Conservation (phyloP, 2,113 vertebrate species). For the Cephalopholis sonnerati region DNA sequence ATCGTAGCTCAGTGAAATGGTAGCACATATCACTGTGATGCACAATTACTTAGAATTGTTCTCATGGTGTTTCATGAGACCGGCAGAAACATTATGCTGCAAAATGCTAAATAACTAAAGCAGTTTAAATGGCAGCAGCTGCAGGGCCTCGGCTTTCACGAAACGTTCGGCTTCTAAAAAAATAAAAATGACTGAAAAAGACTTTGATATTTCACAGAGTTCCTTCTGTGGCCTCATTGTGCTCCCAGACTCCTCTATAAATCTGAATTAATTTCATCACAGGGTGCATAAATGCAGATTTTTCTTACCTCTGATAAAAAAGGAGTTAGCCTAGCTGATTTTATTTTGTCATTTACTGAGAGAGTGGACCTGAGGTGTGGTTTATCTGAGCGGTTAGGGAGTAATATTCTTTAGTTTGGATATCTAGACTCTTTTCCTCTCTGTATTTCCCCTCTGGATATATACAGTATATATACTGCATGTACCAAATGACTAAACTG, state of each 20-base stretch:
- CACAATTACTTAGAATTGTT: background rate
- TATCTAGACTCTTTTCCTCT: background rate
- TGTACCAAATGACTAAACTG: background rate
- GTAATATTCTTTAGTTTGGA: background rate
- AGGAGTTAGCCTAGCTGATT: background rate
- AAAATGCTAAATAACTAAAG: constrained; percentile 19
- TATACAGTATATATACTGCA: too few relatives aligned
- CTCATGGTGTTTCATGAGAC: background rate
- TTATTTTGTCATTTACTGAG: background rate
- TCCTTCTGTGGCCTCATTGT: background rate
- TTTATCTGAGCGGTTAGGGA: background rate
- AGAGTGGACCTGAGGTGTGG: background rate
- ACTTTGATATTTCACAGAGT: constrained; percentile 15
- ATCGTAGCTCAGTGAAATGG: background rate
- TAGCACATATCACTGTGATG: background rate
- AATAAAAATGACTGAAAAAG: background rate
- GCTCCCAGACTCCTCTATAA: background rate
- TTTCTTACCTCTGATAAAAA: background rate
- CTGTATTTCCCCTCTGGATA: too few relatives aligned
- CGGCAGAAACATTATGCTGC: background rate
- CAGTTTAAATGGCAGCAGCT: constrained; percentile 9
- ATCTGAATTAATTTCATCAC: background rate
- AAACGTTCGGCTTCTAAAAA: background rate
- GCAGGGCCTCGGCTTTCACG: background rate
- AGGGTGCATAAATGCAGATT: background rate